phyloP scores from a whole-genome alignment of 2,888 invertebrate genomes.

The Cetonia aurata region DNA sequence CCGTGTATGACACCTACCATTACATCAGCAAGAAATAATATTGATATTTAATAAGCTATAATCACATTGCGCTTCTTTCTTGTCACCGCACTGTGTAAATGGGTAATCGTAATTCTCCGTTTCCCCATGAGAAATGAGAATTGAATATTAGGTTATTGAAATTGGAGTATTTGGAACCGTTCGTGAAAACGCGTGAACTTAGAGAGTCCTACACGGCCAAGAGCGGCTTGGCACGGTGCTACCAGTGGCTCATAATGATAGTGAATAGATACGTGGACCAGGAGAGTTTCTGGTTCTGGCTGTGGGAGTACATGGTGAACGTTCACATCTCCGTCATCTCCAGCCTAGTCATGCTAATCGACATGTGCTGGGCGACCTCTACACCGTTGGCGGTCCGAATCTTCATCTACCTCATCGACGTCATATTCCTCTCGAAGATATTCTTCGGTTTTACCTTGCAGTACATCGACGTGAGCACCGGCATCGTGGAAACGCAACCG shows the following conservation, averaged over 20 bases:
- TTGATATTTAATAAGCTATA: too few species aligned
- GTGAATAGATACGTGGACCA: constrained; percentile 31
- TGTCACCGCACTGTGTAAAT: too few species aligned
- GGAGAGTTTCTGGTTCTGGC: constrained; percentile 23
- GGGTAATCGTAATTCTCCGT: too few species aligned
- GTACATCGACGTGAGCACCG: constrained; percentile 42
- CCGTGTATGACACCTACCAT: too few species aligned
- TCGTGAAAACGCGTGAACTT: constrained; percentile 3
- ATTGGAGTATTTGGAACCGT: constrained; percentile 37
- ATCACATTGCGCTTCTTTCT: background rate
- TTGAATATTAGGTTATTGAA: constrained; percentile 24
- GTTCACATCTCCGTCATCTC: constrained; percentile 35
- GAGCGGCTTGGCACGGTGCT: background rate
- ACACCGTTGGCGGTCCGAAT: background rate
- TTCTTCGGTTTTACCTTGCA: constrained; percentile 36
- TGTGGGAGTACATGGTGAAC: constrained; percentile 40
- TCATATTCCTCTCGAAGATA: constrained; percentile 32
- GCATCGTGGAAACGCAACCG: constrained; percentile 27
- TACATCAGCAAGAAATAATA: too few species aligned
- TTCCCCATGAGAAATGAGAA: too few species aligned
- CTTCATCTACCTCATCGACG: constrained; percentile 14
- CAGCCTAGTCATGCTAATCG: constrained; percentile 26
- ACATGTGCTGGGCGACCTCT: constrained; percentile 10
- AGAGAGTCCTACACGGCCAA: background rate
- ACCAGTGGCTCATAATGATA: constrained; percentile 13